phyloP scores from a whole-genome alignment of 2,888 invertebrate genomes.

The Paralinhomoeus sp. region DNA sequence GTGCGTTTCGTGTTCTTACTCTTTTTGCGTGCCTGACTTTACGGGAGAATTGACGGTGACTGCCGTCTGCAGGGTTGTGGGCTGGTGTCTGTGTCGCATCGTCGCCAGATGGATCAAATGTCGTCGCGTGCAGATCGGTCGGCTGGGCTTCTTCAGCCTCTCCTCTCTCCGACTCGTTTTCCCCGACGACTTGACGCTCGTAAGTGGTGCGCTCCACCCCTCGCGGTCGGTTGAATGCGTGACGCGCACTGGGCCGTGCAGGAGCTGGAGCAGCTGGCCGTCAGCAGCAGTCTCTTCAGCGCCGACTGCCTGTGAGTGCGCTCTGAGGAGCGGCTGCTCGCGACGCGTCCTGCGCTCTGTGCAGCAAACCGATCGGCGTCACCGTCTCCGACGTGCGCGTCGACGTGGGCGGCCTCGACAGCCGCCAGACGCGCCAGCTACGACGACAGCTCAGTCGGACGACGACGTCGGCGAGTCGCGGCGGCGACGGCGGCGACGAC shows the following conservation, averaged over 20 bases:
- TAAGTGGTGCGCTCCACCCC: background rate
- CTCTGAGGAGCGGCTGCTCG: no score
- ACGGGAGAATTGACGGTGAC: no score
- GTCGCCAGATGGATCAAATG: constrained; percentile 13
- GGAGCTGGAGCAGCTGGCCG: constrained; percentile 25
- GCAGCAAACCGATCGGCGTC: constrained; percentile 24
- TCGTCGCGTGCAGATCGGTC: constrained; percentile 5
- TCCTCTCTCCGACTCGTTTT: constrained; percentile 9
- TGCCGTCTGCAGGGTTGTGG: constrained; percentile 24
- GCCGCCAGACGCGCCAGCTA: background rate
- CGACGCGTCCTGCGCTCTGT: background rate
- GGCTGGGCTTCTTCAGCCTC: constrained; percentile 8
- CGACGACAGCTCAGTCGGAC: background rate
- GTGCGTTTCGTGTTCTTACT: no score
- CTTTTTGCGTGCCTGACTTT: no score
- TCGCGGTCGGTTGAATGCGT: background rate
- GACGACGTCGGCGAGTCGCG: background rate
- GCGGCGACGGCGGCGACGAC: no score
- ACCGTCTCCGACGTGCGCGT: constrained; percentile 24
- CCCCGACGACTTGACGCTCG: constrained; percentile 5
- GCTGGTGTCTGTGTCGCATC: constrained; percentile 22
- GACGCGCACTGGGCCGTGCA: constrained; percentile 8
- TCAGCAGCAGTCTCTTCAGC: constrained; percentile 26
- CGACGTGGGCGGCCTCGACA: constrained; percentile 8
- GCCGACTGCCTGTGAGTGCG: constrained; percentile 21